phyloP scores from a whole-genome alignment of 2,888 invertebrate species.

The Callosobruchus maculatus region DNA sequence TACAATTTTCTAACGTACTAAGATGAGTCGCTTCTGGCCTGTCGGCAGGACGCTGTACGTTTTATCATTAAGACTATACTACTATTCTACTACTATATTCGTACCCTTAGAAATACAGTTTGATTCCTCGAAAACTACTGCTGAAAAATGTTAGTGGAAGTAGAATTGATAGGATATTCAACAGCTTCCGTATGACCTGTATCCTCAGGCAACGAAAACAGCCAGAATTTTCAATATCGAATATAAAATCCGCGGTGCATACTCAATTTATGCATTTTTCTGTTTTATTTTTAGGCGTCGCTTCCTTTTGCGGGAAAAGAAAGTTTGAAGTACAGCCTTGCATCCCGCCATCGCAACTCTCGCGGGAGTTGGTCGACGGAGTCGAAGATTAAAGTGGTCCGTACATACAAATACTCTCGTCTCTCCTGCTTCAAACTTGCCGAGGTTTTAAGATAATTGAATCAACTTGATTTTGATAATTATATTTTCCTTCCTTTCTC shows the following conservation, averaged over 20 bases:
- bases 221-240: not conserved
- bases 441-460: slow-evolving; percentile 21
- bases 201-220: not conserved
- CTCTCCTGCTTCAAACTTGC: slow-evolving; percentile 14
- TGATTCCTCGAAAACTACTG: not conserved
- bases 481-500: slow-evolving; percentile 17
- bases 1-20: too few species aligned
- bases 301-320: slow-evolving; percentile 20
- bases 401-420: slow-evolving; percentile 25
- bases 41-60: too few species aligned
- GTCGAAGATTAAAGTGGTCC: slow-evolving; percentile 22
- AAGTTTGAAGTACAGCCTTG: slow-evolving; percentile 24
- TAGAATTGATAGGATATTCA: not conserved
- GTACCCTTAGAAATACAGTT: too few species aligned
- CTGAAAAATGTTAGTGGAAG: not conserved
- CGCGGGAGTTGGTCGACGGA: slow-evolving; percentile 16
- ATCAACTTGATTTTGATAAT: slow-evolving; percentile 21
- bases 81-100: too few species aligned
- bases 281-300: slow-evolving; percentile 15
- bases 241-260: not conserved
- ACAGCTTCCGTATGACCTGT: not conserved
- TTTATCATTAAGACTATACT: too few species aligned
- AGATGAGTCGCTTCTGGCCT: too few species aligned
- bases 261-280: slow-evolving; percentile 9
- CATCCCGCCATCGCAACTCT: not conserved